These are phyloP conservation scores for Pangasius djambal DNA, from an alignment of 2,797 vertebrate species.

Conservation along the genomic window DNA sequence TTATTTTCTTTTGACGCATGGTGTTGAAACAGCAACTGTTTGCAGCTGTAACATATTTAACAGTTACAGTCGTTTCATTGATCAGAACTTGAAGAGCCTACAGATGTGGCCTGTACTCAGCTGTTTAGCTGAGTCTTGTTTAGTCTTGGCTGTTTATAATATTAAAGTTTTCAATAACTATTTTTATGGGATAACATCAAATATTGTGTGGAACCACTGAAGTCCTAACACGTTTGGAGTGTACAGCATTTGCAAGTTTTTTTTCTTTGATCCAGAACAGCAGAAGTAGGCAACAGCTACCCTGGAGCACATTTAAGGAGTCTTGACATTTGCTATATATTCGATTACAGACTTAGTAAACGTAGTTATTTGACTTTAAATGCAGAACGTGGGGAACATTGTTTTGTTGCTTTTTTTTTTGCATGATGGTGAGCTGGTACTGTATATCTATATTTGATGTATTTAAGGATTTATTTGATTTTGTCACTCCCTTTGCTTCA, in stretches of 20 bases:
- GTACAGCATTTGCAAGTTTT: not conserved
- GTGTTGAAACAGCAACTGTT: not conserved
- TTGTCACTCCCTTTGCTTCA: no score
- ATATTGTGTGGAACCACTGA: not conserved
- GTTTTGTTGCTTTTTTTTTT: not conserved
- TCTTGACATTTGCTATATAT: not conserved
- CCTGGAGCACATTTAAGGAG: not conserved
- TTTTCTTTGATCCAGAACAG: no score
- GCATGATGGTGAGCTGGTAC: not conserved
- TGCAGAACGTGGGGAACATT: not conserved
- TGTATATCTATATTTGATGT: not conserved
- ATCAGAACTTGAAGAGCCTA: not conserved
- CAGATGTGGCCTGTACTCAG: slow-evolving; percentile 7
- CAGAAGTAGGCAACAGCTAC: not conserved
- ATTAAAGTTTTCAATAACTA: not conserved
- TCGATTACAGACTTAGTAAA: not conserved
- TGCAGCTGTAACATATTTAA: slow-evolving; percentile 15
- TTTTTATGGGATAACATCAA: not conserved
- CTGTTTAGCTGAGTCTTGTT: not conserved
- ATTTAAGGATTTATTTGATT: no score
- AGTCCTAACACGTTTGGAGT: not conserved
- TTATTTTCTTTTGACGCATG: not conserved
- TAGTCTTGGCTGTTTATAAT: not conserved
- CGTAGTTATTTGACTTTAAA: not conserved
- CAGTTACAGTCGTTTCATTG: not conserved